Evolutionary conservation across 2,113 vertebrate genomes (phyloP).

Genomic region (Lipotes vexillifer): DNA sequence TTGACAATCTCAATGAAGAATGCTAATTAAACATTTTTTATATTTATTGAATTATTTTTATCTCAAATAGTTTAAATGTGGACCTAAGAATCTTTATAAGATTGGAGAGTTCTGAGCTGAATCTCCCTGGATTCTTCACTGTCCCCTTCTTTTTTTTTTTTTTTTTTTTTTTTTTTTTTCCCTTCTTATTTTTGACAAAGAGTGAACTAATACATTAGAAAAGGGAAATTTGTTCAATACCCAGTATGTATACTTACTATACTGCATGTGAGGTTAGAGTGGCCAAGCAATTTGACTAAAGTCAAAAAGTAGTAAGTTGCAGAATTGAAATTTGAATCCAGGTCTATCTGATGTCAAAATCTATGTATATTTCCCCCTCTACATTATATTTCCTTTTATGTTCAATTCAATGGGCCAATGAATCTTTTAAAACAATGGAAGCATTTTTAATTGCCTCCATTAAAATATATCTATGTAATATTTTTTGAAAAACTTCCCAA

Average conservation of each 20-base stretch:
- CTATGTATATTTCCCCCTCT: neutral
- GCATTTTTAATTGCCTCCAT: neutral
- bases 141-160: neutral
- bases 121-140: neutral
- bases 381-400: neutral
- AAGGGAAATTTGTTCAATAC: neutral
- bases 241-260: neutral
- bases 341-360: neutral
- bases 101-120: neutral
- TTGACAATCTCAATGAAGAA: neutral
- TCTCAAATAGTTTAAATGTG: neutral
- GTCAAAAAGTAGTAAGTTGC: neutral
- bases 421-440: neutral
- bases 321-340: slow-evolving; percentile 23
- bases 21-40: neutral
- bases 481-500: neutral
- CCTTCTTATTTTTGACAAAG: neutral
- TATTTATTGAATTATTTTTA: neutral
- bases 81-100: neutral
- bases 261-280: neutral
- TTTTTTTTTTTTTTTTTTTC: too few relatives aligned
- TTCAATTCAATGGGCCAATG: neutral
- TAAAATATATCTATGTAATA: neutral
- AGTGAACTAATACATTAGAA: neutral
- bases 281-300: neutral